Evolutionary conservation across 2,888 invertebrate species (phyloP), one percentile per base, ranked within the genome.

Genomic region (Sceliomorpha sp.): DNA sequence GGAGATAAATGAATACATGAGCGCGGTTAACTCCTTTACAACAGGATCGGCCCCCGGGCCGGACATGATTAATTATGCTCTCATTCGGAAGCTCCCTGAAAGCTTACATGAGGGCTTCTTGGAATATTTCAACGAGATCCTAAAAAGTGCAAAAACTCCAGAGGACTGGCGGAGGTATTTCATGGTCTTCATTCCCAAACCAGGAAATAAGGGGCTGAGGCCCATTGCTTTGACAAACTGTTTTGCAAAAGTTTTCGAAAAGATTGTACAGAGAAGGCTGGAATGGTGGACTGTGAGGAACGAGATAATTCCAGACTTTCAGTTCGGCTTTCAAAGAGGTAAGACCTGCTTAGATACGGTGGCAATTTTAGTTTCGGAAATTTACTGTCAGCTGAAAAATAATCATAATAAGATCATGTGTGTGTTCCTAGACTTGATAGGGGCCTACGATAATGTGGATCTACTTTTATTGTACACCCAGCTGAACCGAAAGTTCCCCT

Each of bases 321-420:
- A 67, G 47, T 66, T 12, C 26, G 59, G 69, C 1, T 70, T 72
- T 17, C 7, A 55, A 0, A 70, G 60, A 26, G 12, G 14, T 0
- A 70, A 32, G 37, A 59, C 62, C 0, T 63, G 63, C 13, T 0
- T 34, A 6, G 63, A 67, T 34, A 55, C 53, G 1, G 1, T 59
- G 1, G 14, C 40, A 0, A 1, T 58, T 1, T 9, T 72, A 0
- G 29, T 9, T 1, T 42, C 36, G 0, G 31, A 55, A 5, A 55
- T 60, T 8, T 55, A 59, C 14, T n/a, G n/a, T n/a, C n/a, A n/a
- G n/a, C n/a, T n/a, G n/a, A n/a, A n/a, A n/a, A 34, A 3, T 12
- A 39, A 48, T 26, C 24, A 45, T n/a, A 32, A 42, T 3, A 42
- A 13, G 5, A 9, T 50, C 0, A 15, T 10, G 6, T 45, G 55